Percentiles rank a stretch among this genome's conserved stretches.
phyloP scores from a whole-genome alignment of 2,888 invertebrate species.

The Pseudococcus viburni region DNA sequence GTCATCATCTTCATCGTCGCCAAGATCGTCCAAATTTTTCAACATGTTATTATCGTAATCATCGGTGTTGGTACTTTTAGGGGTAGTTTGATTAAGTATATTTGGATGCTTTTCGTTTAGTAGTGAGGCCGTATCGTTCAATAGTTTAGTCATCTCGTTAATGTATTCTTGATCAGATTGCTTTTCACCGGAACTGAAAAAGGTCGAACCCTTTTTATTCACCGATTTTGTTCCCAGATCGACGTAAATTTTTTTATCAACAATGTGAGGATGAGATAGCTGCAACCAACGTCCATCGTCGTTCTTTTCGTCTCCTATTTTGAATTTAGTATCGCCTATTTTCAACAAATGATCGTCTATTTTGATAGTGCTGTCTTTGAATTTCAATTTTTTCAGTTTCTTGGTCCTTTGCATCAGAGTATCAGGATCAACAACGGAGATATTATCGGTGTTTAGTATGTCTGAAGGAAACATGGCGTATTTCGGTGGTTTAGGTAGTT shows the following conservation, averaged over 20 bases:
- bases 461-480: background rate
- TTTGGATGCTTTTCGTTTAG: background rate
- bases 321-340: constrained; percentile 47
- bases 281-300: constrained; percentile 26
- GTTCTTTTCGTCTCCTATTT: constrained; percentile 18
- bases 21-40: constrained; percentile 34
- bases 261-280: constrained; percentile 38
- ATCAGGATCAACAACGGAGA: background rate
- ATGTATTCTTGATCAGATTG: background rate
- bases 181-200: constrained; percentile 25
- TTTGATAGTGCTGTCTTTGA: background rate
- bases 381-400: constrained; percentile 13
- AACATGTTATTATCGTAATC: background rate
- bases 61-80: background rate
- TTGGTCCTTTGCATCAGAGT: background rate
- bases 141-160: constrained; percentile 19
- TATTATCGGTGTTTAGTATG: background rate
- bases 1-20: constrained; percentile 50
- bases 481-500: background rate
- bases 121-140: background rate
- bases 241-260: constrained; percentile 22
- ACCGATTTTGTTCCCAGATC: background rate
- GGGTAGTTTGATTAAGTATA: background rate
- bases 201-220: constrained; percentile 17
- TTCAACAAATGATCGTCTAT: constrained; percentile 21